Percentiles rank a stretch among this genome's conserved stretches.
These are phyloP conservation scores for Anadara kagoshimensis DNA, from an alignment of 1,140 invertebrate genomes.

Conservation along the genomic window DNA sequence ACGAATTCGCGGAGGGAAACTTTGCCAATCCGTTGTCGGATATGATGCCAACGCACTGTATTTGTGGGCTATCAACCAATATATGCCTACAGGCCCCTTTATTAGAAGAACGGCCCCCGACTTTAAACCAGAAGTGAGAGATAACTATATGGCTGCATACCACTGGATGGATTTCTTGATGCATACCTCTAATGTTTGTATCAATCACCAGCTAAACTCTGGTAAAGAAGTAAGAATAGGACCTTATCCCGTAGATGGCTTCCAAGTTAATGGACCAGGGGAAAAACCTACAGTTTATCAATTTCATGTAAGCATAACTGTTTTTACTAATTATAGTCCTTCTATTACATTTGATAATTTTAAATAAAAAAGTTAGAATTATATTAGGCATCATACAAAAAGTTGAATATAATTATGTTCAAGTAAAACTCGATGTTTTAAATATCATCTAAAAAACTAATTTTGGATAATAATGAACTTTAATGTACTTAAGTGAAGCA, in stretches of 20 bases:
- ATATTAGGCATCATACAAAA: too few relatives aligned
- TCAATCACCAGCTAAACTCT: slow-evolving; percentile 15
- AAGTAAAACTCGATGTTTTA: too few relatives aligned
- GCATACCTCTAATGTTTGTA: neutral
- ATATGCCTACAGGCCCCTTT: slow-evolving; percentile 39
- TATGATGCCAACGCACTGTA: slow-evolving; percentile 44
- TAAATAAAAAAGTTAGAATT: too few relatives aligned
- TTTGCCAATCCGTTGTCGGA: slow-evolving; percentile 23
- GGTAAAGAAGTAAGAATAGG: slow-evolving; percentile 26
- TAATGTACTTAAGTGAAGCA: too few relatives aligned
- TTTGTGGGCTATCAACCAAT: slow-evolving; percentile 26
- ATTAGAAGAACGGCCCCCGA: slow-evolving; percentile 13
- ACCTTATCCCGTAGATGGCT: slow-evolving; percentile 22
- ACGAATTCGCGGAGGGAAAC: neutral
- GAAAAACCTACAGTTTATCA: slow-evolving; percentile 1
- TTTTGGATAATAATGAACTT: too few relatives aligned
- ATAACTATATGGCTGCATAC: slow-evolving; percentile 18
- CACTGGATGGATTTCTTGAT: slow-evolving; percentile 26
- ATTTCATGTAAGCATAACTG: neutral
- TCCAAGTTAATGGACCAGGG: neutral
- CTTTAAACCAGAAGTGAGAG: slow-evolving; percentile 29
- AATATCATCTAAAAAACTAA: too few relatives aligned
- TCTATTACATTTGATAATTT: too few relatives aligned
- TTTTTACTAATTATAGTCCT: too few relatives aligned
- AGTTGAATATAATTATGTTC: too few relatives aligned